Evolutionary conservation across 2,888 invertebrate species (phyloP).

Genomic region (Scrobipalpa atriplicella): DNA sequence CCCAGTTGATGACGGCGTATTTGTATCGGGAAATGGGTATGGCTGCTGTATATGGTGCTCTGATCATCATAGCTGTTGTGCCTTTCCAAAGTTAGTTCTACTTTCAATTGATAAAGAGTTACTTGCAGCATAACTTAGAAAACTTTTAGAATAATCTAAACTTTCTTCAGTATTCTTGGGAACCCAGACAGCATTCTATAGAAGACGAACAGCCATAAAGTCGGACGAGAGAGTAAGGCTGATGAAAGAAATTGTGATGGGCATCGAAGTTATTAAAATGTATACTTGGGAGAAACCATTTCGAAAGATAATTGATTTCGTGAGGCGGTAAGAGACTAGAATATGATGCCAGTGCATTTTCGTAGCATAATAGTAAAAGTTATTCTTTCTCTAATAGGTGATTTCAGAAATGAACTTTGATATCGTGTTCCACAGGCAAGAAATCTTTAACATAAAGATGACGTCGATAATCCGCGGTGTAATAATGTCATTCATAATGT

Average conservation of each 20-base stretch:
- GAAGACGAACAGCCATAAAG: constrained; percentile 74
- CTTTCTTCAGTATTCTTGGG: constrained; percentile 64
- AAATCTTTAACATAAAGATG: constrained; percentile 68
- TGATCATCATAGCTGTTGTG: constrained; percentile 73
- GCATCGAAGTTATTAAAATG: constrained; percentile 97
- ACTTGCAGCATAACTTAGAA: background rate
- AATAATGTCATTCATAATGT: constrained; percentile 85
- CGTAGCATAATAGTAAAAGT: too few species aligned
- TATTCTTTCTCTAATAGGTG: too few species aligned
- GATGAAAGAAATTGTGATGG: constrained; percentile 93
- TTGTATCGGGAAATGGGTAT: constrained; percentile 80
- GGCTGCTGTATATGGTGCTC: constrained; percentile 78
- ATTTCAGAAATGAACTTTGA: background rate
- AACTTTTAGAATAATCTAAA: background rate
- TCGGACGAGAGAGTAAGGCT: constrained; percentile 89
- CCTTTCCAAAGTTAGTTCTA: constrained; percentile 72
- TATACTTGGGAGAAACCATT: constrained; percentile 97
- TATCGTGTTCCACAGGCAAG: constrained; percentile 54
- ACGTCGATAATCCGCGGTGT: constrained; percentile 82
- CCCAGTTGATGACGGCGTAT: constrained; percentile 74
- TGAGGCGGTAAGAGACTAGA: constrained; percentile 64
- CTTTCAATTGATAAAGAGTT: background rate
- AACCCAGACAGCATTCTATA: constrained; percentile 67
- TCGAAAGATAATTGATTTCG: constrained; percentile 85
- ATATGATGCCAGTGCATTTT: too few species aligned